Evolutionary conservation across 2,888 invertebrate genomes (phyloP), one percentile per base, ranked within the genome.

Genomic region (Phalera bucephala): DNA sequence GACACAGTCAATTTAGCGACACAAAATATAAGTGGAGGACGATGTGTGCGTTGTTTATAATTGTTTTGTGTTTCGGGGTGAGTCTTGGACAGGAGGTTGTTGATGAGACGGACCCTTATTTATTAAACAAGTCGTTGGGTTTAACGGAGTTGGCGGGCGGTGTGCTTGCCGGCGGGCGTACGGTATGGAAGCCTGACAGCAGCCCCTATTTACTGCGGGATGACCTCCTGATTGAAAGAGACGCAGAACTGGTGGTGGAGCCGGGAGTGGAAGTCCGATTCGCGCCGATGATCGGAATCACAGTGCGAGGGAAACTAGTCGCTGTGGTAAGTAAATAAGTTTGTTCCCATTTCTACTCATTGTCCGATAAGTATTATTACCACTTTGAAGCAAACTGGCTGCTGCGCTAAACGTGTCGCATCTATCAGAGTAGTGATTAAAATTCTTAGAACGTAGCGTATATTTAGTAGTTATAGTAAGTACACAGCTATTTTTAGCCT

Each of bases 211-310:
- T 94, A 61, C 88, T 96, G 13, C 91, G 94, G 45, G 95, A 95
- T 69, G 96, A 97, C 82, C 89, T 97, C 39, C 91, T 95, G 59
- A 91, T 98, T 33, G 94, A 95, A 60, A 91, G 92, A 50, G 93
- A 94, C 45, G 96, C 94, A 0, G 95, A 95, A 65, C 87, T 99
- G 62, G 91, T 94, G 35, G 93, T 99, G 40, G 97, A 97, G 73
- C 93, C 98, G 8, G 99, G 99, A 14, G 97, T 97, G 0, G 95
- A 94, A 64, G 88, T 99, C 35, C 92, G 94, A 58, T 97, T 99
- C 80, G 95, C 95, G 3, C 96, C 98, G 1, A 97, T 97, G 88
- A 93, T 96, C 61, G 99, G 99, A 47, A 94, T 99, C 70, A 97
- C 97, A 15, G 95, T 99, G 28, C 93, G 95, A 66, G 99, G 99